A percentile compares a stretch with the other conserved stretches of the same genome.
These are phyloP conservation scores for Lasioglossum albipes DNA, from an alignment of 1,140 invertebrate genomes.

Conservation along the genomic window DNA sequence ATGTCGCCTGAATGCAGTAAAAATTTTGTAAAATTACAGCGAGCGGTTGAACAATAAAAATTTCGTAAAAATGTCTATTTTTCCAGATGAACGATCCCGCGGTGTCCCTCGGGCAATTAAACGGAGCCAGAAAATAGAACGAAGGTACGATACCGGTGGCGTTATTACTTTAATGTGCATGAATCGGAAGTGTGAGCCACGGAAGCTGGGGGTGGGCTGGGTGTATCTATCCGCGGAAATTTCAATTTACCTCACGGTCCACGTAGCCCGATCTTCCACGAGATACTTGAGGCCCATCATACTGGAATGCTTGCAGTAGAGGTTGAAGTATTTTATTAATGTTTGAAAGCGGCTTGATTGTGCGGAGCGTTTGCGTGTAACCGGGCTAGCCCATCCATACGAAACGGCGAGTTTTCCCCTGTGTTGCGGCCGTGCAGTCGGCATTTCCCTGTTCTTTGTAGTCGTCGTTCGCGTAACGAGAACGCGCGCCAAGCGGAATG, in stretches of 20 bases:
- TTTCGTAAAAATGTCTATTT: too few relatives aligned
- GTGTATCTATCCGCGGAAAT: neutral
- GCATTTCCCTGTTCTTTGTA: neutral
- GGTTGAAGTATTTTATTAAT: conserved; percentile 46
- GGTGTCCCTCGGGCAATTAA: too few relatives aligned
- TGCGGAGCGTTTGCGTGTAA: neutral
- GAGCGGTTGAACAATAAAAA: too few relatives aligned
- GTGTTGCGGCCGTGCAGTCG: neutral
- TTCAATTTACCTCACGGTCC: conserved; percentile 56
- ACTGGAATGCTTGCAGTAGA: conserved; percentile 54
- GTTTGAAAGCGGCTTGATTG: neutral
- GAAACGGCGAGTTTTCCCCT: neutral
- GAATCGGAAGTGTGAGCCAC: neutral
- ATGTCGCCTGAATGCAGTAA: too few relatives aligned
- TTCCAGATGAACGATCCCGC: too few relatives aligned
- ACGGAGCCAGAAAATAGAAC: too few relatives aligned
- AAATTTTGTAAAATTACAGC: too few relatives aligned
- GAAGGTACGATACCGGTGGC: too few relatives aligned
- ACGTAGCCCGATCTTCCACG: conserved; percentile 30
- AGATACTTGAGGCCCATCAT: conserved; percentile 53
- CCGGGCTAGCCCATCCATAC: neutral
- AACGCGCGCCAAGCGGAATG: neutral
- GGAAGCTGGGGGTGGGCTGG: too few relatives aligned
- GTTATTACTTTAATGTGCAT: neutral
- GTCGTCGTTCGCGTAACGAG: neutral